These are phyloP conservation scores for Drosophila athabasca DNA, from an alignment of 1,140 invertebrate species.

Conservation along the genomic window DNA sequence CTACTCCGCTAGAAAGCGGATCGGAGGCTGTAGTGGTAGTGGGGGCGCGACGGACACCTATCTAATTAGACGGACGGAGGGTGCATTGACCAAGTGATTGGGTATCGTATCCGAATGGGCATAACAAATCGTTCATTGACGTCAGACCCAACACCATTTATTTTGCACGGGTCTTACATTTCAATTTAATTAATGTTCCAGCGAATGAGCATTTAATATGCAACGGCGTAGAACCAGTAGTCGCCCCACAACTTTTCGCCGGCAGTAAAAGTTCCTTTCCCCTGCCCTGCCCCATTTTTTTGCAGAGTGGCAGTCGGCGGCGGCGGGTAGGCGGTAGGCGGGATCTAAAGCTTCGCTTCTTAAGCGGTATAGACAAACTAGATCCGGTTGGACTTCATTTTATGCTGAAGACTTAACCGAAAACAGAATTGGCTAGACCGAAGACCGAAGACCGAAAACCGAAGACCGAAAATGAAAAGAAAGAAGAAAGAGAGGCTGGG, in stretches of 20 bases:
- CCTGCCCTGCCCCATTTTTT: conserved; percentile 5
- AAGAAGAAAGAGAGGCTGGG: conserved; percentile 60
- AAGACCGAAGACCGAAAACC: conserved; percentile 30
- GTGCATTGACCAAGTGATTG: conserved; percentile 62
- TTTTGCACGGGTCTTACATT: conserved; percentile 26
- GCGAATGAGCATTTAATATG: conserved; percentile 53
- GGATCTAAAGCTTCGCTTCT: conserved; percentile 20
- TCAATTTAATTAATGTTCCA: conserved; percentile 49
- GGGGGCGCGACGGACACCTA: background rate
- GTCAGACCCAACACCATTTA: conserved; percentile 46
- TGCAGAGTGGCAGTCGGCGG: background rate
- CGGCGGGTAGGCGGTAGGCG: background rate
- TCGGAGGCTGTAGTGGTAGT: conserved; percentile 1
- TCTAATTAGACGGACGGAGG: conserved; percentile 17
- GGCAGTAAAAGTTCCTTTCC: conserved; percentile 42
- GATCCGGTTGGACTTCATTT: conserved; percentile 70
- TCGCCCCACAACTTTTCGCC: conserved; percentile 41
- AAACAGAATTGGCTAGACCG: conserved; percentile 27
- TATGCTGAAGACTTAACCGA: conserved; percentile 36
- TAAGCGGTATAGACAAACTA: conserved; percentile 47
- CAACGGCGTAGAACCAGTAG: conserved; percentile 76
- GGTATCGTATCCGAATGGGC: conserved; percentile 15
- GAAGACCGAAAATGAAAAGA: conserved; percentile 28
- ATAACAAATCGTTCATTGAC: conserved; percentile 45
- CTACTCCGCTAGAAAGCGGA: conserved; percentile 45